Evolutionary conservation across 2,797 vertebrate genomes (phyloP).

Genomic region (Sylvia borin): DNA sequence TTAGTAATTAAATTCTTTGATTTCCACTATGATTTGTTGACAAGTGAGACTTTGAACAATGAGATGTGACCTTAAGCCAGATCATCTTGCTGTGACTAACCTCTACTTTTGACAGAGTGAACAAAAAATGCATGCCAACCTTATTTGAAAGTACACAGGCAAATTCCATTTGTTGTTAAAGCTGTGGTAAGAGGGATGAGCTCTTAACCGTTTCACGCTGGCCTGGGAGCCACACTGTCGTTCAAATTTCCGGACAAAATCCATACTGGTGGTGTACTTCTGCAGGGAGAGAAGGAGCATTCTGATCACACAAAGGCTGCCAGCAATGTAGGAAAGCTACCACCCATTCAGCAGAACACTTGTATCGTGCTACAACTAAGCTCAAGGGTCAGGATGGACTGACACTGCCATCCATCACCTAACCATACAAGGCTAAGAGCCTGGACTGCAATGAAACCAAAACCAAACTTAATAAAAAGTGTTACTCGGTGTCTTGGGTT

Average conservation of each 20-base stretch:
- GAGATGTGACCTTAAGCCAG: not conserved
- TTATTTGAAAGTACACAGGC: constrained; percentile 97
- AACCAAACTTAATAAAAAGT: not conserved
- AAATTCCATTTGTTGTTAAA: constrained; percentile 98
- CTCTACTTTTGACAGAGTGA: not conserved
- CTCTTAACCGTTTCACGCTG: constrained; percentile 90
- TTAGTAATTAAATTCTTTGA: not conserved
- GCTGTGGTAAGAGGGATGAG: constrained; percentile 87
- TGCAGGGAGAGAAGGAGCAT: constrained; percentile 50
- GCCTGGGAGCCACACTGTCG: constrained; percentile 96
- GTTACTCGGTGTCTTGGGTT: too few relatives aligned
- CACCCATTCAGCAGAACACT: not conserved
- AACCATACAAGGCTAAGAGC: not conserved
- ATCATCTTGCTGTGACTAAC: not conserved
- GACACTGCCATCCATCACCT: not conserved
- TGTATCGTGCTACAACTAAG: not conserved
- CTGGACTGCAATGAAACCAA: not conserved
- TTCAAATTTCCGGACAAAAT: constrained; percentile 90
- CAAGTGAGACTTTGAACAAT: not conserved
- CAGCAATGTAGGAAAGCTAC: not conserved
- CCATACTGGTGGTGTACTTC: constrained; percentile 91
- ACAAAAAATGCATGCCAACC: constrained; percentile 77
- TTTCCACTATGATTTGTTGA: not conserved
- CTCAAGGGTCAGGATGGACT: not conserved
- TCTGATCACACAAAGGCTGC: not conserved